phyloP scores from a whole-genome alignment of 2,797 vertebrate genomes.

The Diplodus puntazzo region DNA sequence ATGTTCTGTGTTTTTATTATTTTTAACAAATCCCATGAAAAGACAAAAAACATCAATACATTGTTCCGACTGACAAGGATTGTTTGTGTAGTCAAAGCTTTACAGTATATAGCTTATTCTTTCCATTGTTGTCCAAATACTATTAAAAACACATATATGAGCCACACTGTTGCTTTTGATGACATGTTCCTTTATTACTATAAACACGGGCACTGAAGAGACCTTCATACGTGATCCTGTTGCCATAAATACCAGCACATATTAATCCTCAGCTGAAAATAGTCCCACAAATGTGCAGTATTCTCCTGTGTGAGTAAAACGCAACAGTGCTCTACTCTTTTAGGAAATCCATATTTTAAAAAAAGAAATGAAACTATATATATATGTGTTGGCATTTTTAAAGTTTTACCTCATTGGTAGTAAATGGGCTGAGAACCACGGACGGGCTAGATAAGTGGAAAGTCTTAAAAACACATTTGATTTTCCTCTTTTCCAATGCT shows the following conservation, averaged over 20 bases:
- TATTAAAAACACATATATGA: slow-evolving; percentile 13
- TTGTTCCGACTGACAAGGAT: background rate
- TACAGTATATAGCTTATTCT: background rate
- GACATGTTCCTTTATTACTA: background rate
- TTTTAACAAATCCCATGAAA: slow-evolving; percentile 4
- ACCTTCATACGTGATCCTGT: background rate
- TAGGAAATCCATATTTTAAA: background rate
- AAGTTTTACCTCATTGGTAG: background rate
- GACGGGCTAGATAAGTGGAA: background rate
- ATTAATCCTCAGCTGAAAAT: slow-evolving; percentile 9
- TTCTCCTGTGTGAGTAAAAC: background rate
- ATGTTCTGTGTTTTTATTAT: background rate
- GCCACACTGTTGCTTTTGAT: background rate
- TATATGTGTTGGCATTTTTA: background rate
- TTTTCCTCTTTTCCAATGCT: background rate
- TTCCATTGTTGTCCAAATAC: background rate
- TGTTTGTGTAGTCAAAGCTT: background rate
- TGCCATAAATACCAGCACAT: background rate
- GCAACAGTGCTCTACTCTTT: background rate
- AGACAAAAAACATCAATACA: slow-evolving; percentile 12
- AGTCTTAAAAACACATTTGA: background rate
- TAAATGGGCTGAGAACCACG: background rate
- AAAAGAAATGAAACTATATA: background rate
- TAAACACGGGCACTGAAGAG: background rate
- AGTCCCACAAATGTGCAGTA: background rate